These are phyloP conservation scores for Sinopyrophorus schimmeli DNA, from an alignment of 2,888 invertebrate species.

Conservation along the genomic window DNA sequence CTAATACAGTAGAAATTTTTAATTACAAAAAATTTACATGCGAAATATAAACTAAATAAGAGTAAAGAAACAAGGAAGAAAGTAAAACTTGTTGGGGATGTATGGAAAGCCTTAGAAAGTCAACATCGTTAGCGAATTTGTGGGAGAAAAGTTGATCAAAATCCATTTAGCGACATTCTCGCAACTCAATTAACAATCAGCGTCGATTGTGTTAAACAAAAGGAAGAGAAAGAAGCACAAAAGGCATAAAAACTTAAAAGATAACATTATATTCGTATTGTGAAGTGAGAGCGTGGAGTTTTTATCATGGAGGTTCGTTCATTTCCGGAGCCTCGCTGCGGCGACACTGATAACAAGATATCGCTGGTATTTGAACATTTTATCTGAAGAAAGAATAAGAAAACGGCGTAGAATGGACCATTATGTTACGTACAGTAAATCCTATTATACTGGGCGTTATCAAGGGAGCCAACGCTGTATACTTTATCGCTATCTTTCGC, in stretches of 20 bases:
- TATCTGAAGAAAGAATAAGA: conserved; percentile 58
- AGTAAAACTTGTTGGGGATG: conserved; percentile 16
- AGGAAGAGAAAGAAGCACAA: conserved; percentile 50
- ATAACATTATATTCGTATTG: conserved; percentile 55
- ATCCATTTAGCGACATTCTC: conserved; percentile 50
- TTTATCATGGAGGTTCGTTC: conserved; percentile 57
- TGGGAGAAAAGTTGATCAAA: conserved; percentile 44
- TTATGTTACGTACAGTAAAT: conserved; percentile 59
- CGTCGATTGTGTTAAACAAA: conserved; percentile 52
- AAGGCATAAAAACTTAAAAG: conserved; percentile 50
- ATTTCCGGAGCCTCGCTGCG: conserved; percentile 55
- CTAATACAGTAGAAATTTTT: too few species aligned
- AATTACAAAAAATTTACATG: too few species aligned
- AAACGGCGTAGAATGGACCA: conserved; percentile 59
- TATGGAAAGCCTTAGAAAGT: conserved; percentile 24
- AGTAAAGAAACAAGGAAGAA: neutral
- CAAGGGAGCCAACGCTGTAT: conserved; percentile 52
- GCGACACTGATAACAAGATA: conserved; percentile 57
- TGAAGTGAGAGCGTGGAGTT: conserved; percentile 46
- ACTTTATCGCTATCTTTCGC: conserved; percentile 54
- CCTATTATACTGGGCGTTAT: conserved; percentile 58
- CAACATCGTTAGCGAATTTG: conserved; percentile 30
- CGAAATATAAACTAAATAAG: neutral
- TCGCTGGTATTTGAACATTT: conserved; percentile 56
- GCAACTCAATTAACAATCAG: conserved; percentile 55